Evolutionary conservation across 2,113 vertebrate genomes (phyloP), one percentile per base, ranked within the genome.

Genomic region (Zosterops lateralis): DNA sequence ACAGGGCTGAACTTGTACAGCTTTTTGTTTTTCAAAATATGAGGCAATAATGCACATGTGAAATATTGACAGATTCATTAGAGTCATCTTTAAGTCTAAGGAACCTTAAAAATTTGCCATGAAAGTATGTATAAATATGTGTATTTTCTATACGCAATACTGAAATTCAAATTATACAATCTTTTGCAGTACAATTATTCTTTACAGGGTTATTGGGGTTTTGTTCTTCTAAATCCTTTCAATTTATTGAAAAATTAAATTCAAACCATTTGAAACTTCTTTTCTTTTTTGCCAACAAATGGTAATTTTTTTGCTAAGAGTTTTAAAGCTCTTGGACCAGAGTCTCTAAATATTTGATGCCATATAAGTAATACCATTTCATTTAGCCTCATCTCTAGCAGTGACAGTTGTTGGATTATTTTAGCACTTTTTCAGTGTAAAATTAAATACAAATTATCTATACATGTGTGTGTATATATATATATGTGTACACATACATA

Each of bases 291-390:
- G 83, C 72, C 82, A 79, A 62, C 5, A 5, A 62, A 58, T 86
- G 14, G 20, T 51, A 12, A 4, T 34, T 26, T 70, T 91, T 84
- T 84, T 84, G 36, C 71, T 73, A 58, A 53, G 51, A 44, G 51
- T 95, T 95, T 56, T 87, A 71, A 92, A 95, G 29, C 67, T 87
- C 82, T 91, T 92, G 60, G 56, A 70, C 71, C 54, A 51, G 58
- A 85, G 24, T 93, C 62, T 67, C 28, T 76, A 47, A 83, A 56
- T 91, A 77, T 83, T 76, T 88, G 79, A 95, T 90, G 87, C 90
- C 88, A 71, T 94, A 34, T 66, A 45, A 81, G 48, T 75, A 44
- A 58, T 38, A 92, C 7, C 6, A 19, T 61, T 92, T 80, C 4
- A 40, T 84, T 72, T 86, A 82, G 58, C 78, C 56, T 89, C 53